Conservation (phyloP, 2,113 vertebrate genomes). For the Zosterops japonicus region DNA sequence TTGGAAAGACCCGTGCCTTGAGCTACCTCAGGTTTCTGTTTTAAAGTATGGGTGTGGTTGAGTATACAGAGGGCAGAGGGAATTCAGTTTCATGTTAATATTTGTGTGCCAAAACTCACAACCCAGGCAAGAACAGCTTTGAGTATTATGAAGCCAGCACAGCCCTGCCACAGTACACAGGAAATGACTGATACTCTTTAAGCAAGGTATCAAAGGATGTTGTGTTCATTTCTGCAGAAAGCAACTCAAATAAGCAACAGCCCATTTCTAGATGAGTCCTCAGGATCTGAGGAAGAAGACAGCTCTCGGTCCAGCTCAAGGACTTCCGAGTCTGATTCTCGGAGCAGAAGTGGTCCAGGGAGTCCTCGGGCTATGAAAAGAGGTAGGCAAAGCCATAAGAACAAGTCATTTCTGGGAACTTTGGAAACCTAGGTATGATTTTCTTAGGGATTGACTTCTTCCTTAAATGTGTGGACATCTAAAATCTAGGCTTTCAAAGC, state of each 20-base stretch:
- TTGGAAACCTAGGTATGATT: not conserved
- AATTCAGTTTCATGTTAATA: not conserved
- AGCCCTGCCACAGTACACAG: not conserved
- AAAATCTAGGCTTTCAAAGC: not conserved
- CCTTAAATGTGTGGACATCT: not conserved
- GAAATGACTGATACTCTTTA: not conserved
- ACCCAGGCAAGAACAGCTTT: not conserved
- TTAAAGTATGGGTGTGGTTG: not conserved
- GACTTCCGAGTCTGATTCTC: conserved; percentile 81
- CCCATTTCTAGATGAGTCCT: conserved; percentile 87
- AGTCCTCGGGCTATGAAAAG: conserved; percentile 90
- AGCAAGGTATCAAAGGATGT: not conserved
- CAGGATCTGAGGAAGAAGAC: conserved; percentile 90
- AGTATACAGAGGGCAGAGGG: not conserved
- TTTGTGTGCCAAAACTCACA: conserved; percentile 28
- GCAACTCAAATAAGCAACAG: conserved; percentile 91
- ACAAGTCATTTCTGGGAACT: not conserved
- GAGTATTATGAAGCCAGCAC: not conserved
- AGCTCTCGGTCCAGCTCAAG: conserved; percentile 84
- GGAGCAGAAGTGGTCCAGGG: conserved; percentile 80
- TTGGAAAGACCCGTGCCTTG: not conserved
- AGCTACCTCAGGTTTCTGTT: conserved; percentile 20
- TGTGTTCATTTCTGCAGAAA: conserved; percentile 80
- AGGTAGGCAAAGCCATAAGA: conserved; percentile 72
- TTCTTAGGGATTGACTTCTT: not conserved